Percentiles rank a stretch among this genome's conserved stretches.
phyloP scores from a whole-genome alignment of 2,888 invertebrate genomes.

The Trissolcus japonicus region DNA sequence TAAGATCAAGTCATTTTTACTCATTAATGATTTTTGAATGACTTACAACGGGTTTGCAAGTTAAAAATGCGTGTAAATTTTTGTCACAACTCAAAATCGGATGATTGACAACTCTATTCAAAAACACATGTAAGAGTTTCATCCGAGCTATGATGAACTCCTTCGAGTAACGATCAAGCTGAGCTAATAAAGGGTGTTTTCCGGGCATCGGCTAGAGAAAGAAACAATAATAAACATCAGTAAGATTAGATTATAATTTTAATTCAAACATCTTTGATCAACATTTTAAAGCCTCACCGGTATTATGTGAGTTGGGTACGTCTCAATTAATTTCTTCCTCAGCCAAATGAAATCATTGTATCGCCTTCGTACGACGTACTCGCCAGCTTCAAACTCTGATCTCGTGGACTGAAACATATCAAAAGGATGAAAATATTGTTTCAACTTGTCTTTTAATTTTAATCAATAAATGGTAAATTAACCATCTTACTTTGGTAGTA shows the following conservation, averaged over 20 bases:
- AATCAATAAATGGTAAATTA: background rate
- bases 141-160: constrained; percentile 83
- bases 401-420: constrained; percentile 77
- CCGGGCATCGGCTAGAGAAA: constrained; percentile 82
- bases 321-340: constrained; percentile 80
- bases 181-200: constrained; percentile 82
- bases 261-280: background rate
- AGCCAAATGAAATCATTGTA: constrained; percentile 87
- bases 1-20: background rate
- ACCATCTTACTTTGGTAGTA: constrained; percentile 79
- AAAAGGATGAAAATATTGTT: background rate
- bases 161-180: constrained; percentile 83
- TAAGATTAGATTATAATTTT: background rate
- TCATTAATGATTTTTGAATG: background rate
- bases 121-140: constrained; percentile 82
- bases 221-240: constrained; percentile 13
- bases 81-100: constrained; percentile 83
- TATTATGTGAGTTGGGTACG: constrained; percentile 82
- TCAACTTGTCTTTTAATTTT: background rate
- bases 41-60: constrained; percentile 81
- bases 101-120: constrained; percentile 82
- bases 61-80: constrained; percentile 81
- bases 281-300: constrained; percentile 78
- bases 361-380: constrained; percentile 82
- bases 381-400: constrained; percentile 80